Base-by-base conservation (phyloP, 2,888 invertebrate species). In the Eilema griseolum region DNA sequence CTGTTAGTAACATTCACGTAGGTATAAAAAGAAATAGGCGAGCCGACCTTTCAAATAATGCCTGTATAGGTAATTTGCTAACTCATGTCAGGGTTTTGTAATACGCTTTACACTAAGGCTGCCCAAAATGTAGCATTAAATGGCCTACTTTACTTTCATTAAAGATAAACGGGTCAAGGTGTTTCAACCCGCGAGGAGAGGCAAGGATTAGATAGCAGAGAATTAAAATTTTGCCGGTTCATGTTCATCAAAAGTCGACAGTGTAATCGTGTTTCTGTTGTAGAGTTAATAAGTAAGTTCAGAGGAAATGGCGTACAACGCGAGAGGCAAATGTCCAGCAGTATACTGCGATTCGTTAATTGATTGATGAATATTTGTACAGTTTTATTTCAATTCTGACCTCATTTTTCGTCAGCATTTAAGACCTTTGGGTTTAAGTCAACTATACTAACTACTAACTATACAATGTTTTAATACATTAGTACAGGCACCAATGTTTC, bases 151-250 rank as follows among this genome's bases (percentile, higher is more conserved):
- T n/a, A 8, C 52, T 52, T 52, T n/a, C 52, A 52, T 52, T 52
- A 52, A 52, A 52, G n/a, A n/a, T 52, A 52, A 52, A 52, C n/a
- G 52, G 52, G 52, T 52, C 52, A 52, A 52, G 52, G 52, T 52
- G 52, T 52, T 46, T 52, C 20, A n/a, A 52, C 20, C 52, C 20
- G 8, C 2, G 20, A n/a, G n/a, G 12, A 46, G n/a, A 52, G 20
- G 46, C 46, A 37, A 46, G 52, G 52, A 52, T 52, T n/a, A 52
- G 52, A 52, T 52, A 10, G 20, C 52, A 52, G 20, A 52, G 10
- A 52, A n/a, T n/a, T 52, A n/a, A 52, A 20, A 52, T 52, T 52
- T 41, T 8, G 16, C 41, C 5, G 16, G 3, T 5, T 52, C 52
- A n/a, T 52, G 8, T 46, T 20, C 20, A 46, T 20, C 46, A 46